Evolutionary conservation across 2,797 vertebrate genomes (phyloP), one percentile per base, ranked within the genome.

Genomic region (Hyperoplus immaculatus): DNA sequence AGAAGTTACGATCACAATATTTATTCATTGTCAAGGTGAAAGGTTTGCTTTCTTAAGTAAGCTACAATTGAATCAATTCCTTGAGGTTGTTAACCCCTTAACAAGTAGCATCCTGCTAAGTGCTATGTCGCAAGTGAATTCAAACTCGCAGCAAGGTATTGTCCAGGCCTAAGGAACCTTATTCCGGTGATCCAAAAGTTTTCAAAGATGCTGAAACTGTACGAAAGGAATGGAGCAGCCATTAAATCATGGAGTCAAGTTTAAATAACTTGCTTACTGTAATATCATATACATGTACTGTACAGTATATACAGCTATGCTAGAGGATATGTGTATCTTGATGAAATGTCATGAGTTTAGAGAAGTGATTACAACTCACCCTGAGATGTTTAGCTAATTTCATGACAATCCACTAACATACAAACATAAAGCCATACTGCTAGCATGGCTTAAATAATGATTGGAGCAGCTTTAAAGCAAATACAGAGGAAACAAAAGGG

Each of bases 11-110:
- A 59, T 50, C 1, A 45, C 6, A 15, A 47, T 18, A 62, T 14
- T 7, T 46, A 15, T 49, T 56, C 29, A 12, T 5, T 45, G 11
- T 56, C 11, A 39, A 75, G 67, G 38, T 64, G 55, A 67, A 62
- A 47, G 8, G 47, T 80, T 51, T 73, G 0, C 18, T 4, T 0
- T 72, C 62, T 77, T 63, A 43, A 38, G 13, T 16, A 56, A 18
- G 6, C 10, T 9, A 42, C 53, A 72, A 69, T 8, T 6, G 45
- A 63, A 46, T 75, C 41, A 69, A 1, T 42, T 61, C 45, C 57
- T 38, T 41, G 46, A 42, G 15, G 0, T 38, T n/a, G 53, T 8
- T 18, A 21, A 63, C 11, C 15, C 8, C 6, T 46, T 6, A 43
- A 55, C 38, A 54, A 45, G 39, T 2, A 12, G 42, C 63, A 50